Percentiles rank a stretch among this genome's conserved stretches.
These are phyloP conservation scores for Steinernema carpocapsae DNA, from an alignment of 2,888 invertebrate species.

Conservation along the genomic window DNA sequence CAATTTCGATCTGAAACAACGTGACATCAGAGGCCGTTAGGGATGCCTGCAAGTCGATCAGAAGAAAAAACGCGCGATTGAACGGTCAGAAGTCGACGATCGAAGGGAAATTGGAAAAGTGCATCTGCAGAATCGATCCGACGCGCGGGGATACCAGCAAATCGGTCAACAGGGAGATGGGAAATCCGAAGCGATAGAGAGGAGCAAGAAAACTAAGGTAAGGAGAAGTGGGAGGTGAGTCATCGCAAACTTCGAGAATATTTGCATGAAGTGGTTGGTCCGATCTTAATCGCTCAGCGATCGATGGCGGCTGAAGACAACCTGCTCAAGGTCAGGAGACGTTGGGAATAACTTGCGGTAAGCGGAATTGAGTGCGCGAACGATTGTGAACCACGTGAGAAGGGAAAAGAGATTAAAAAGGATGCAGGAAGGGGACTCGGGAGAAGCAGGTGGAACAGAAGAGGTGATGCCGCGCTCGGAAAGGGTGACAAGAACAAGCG, in stretches of 20 bases:
- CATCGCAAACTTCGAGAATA: background rate
- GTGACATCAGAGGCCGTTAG: background rate
- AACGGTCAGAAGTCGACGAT: background rate
- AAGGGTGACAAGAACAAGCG: background rate
- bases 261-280: background rate
- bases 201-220: background rate
- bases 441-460: no score
- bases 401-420: no score
- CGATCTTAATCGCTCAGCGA: background rate
- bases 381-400: no score
- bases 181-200: background rate
- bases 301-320: conserved; percentile 3
- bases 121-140: conserved; percentile 25
- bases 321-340: conserved; percentile 3
- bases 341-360: background rate
- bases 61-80: conserved; percentile 23
- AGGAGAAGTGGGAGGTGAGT: background rate
- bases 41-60: background rate
- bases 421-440: no score
- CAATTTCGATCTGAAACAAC: background rate
- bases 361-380: no score
- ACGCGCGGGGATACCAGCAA: background rate
- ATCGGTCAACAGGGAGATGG: background rate
- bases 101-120: conserved; percentile 10
- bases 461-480: background rate